A percentile compares a stretch with the other conserved stretches of the same genome.
phyloP scores from a whole-genome alignment of 2,888 invertebrate genomes.

The Julus scanicus region DNA sequence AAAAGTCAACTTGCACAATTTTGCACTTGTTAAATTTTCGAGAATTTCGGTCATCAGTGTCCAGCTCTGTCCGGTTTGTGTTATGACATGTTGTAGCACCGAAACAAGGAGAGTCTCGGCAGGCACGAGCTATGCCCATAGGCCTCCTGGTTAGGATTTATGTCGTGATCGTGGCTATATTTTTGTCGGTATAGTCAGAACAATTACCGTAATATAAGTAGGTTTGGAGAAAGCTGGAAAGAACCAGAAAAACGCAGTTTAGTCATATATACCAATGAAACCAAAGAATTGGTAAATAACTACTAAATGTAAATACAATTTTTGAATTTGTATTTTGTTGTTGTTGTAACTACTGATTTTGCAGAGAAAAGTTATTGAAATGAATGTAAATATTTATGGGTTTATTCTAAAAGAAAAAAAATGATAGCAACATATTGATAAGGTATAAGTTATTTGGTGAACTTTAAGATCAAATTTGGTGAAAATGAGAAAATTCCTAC shows the following conservation, averaged over 20 bases:
- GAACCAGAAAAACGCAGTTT: not conserved
- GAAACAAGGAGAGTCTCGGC: not conserved
- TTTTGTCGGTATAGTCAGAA: not conserved
- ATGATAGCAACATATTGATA: not conserved
- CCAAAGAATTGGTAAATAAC: too few relatives aligned
- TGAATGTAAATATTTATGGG: slow-evolving; percentile 1
- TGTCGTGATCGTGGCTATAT: not conserved
- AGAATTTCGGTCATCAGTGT: slow-evolving; percentile 33
- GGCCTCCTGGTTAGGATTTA: not conserved
- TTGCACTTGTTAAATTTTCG: not conserved
- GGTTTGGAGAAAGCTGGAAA: not conserved
- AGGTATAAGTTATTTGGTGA: not conserved
- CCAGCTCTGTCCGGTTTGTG: slow-evolving; percentile 11
- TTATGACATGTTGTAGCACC: not conserved
- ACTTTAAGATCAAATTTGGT: not conserved
- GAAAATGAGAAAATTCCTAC: not conserved
- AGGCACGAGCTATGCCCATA: not conserved
- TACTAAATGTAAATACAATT: too few relatives aligned
- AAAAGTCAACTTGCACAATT: not conserved
- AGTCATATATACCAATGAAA: not conserved
- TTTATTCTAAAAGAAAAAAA: not conserved
- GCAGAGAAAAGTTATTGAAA: not conserved
- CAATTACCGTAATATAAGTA: not conserved
- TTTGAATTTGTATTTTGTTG: too few relatives aligned
- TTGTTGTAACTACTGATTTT: too few relatives aligned